phyloP scores from a whole-genome alignment of 2,797 vertebrate species.

The Perodicticus potto region DNA sequence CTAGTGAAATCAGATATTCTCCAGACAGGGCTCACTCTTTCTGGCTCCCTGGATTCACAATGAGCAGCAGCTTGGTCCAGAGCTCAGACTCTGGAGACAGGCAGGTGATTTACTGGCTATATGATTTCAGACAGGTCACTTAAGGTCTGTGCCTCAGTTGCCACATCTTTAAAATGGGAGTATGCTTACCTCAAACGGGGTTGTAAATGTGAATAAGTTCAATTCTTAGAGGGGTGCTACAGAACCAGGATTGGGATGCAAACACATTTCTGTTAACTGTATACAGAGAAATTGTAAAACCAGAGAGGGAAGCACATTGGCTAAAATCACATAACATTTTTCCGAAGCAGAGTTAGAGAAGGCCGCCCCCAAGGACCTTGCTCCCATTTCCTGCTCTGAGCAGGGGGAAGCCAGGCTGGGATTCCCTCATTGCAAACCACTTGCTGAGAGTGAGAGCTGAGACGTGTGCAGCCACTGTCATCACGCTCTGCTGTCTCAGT shows the following conservation, averaged over 20 bases:
- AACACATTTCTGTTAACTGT: neutral
- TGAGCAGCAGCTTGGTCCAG: neutral
- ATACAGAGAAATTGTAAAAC: neutral
- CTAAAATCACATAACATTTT: neutral
- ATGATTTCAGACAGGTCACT: neutral
- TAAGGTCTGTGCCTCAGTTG: neutral
- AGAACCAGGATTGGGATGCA: neutral
- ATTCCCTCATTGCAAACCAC: neutral
- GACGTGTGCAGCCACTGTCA: neutral
- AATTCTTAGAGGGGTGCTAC: neutral
- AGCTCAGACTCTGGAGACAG: neutral
- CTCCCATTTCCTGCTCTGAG: neutral
- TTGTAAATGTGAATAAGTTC: neutral
- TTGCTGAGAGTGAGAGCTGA: neutral
- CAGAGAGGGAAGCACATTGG: no score
- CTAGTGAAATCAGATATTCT: neutral
- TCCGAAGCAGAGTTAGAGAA: neutral
- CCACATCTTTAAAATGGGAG: neutral
- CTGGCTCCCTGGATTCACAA: neutral
- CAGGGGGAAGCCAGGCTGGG: neutral
- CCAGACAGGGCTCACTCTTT: neutral
- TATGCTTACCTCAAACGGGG: neutral
- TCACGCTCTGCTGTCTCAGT: neutral
- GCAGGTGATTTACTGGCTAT: neutral
- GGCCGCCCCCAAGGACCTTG: neutral